Percentiles rank a stretch among this genome's conserved stretches.
phyloP scores from a whole-genome alignment of 1,140 invertebrate species.

The Drosophila lacteicornis region DNA sequence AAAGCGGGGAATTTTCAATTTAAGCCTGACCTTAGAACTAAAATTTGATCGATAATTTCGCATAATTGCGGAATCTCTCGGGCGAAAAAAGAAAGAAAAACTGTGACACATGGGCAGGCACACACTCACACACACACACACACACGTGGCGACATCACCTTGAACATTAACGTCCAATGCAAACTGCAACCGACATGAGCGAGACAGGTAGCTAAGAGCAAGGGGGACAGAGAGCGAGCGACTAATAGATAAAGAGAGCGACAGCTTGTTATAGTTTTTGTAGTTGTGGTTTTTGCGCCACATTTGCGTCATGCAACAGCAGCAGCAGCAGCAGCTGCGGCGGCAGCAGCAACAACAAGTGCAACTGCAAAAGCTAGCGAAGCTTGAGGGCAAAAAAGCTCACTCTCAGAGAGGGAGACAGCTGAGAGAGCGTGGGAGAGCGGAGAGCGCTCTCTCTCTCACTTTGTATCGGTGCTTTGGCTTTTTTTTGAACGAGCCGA shows the following conservation, averaged over 20 bases:
- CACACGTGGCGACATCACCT: conserved; percentile 57
- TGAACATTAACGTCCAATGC: conserved; percentile 83
- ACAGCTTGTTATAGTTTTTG: conserved; percentile 55
- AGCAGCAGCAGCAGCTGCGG: background rate
- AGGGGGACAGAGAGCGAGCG: conserved; percentile 5
- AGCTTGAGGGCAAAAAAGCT: conserved; percentile 34
- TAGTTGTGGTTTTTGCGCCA: conserved; percentile 37
- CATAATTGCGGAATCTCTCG: conserved; percentile 69
- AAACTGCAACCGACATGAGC: conserved; percentile 72
- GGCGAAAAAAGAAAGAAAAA: conserved; percentile 22
- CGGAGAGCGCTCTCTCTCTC: background rate
- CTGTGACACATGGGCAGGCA: conserved; percentile 64
- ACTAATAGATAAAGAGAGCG: conserved; percentile 48
- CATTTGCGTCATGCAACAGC: conserved; percentile 70
- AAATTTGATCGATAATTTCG: conserved; percentile 84
- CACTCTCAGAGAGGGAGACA: conserved; percentile 28
- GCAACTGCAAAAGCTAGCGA: conserved; percentile 52
- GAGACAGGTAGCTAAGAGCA: conserved; percentile 44
- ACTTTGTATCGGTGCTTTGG: conserved; percentile 13
- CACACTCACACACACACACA: conserved; percentile 14
- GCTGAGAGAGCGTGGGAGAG: background rate
- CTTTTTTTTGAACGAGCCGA: conserved; percentile 60
- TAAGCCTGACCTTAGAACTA: conserved; percentile 76
- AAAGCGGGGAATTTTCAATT: conserved; percentile 69
- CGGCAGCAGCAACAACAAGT: conserved; percentile 34